phyloP scores from a whole-genome alignment of 2,113 vertebrate species.

The Rhabdornis inornatus region DNA sequence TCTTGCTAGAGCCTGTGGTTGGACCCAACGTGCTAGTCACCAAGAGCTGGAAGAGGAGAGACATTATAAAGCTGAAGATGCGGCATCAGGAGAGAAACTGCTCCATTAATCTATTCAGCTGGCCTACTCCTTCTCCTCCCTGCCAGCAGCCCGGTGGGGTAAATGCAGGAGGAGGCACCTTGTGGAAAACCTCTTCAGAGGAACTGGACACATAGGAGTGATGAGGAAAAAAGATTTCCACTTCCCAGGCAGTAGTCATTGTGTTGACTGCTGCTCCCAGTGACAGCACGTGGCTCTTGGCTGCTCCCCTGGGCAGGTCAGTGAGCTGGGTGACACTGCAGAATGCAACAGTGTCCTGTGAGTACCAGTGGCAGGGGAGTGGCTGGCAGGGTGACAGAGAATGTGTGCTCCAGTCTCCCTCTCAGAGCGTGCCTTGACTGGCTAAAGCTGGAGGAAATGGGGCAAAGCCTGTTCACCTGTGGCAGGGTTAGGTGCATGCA shows the following conservation, averaged over 20 bases:
- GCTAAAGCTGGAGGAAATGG: neutral
- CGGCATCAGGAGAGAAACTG: neutral
- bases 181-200: neutral
- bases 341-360: neutral
- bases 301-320: neutral
- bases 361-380: accelerated
- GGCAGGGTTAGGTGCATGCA: neutral
- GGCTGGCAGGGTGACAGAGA: neutral
- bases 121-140: neutral
- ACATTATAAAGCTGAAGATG: neutral
- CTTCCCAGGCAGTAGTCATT: neutral
- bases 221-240: neutral
- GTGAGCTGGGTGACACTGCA: neutral
- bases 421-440: neutral
- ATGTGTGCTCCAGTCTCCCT: neutral
- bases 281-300: neutral
- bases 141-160: neutral
- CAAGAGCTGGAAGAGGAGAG: neutral
- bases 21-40: neutral
- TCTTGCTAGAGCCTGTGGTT: neutral
- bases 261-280: neutral
- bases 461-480: neutral
- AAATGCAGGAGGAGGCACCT: neutral
- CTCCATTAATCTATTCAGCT: neutral
- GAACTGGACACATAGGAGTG: neutral